A percentile compares a stretch with the other conserved stretches of the same genome.
These are phyloP conservation scores for Uria aalge DNA, from an alignment of 2,113 vertebrate species.

Conservation along the genomic window DNA sequence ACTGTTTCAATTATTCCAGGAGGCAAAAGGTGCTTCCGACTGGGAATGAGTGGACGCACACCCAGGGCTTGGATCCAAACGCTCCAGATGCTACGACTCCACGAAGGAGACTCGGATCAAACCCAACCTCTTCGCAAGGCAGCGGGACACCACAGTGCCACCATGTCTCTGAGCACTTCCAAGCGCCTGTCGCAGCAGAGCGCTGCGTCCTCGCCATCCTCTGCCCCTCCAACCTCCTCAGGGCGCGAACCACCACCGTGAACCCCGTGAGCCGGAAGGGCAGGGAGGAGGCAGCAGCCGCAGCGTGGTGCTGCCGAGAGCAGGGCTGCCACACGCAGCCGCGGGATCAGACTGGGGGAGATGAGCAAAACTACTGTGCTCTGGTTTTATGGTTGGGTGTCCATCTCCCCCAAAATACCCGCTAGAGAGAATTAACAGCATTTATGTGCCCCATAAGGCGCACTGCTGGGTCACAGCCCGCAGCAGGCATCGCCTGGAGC, in stretches of 20 bases:
- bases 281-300: not conserved
- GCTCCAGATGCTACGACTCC: not conserved
- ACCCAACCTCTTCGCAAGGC: no score
- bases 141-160: fast-evolving
- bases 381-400: no score
- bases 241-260: fast-evolving
- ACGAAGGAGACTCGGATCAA: not conserved
- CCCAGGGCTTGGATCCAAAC: not conserved
- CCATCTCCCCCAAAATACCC: fast-evolving
- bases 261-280: not conserved
- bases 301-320: fast-evolving
- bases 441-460: fast-evolving
- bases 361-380: not conserved
- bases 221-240: not conserved
- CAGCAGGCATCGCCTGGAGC: not conserved
- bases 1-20: not conserved
- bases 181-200: not conserved
- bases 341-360: fast-evolving
- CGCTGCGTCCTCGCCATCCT: fast-evolving
- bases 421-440: not conserved
- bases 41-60: fast-evolving
- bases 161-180: fast-evolving
- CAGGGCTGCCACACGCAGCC: fast-evolving
- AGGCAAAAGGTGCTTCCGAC: not conserved
- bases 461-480: not conserved